These are phyloP conservation scores for Pristionchus entomophagus DNA, from an alignment of 2,888 invertebrate genomes.

Conservation along the genomic window DNA sequence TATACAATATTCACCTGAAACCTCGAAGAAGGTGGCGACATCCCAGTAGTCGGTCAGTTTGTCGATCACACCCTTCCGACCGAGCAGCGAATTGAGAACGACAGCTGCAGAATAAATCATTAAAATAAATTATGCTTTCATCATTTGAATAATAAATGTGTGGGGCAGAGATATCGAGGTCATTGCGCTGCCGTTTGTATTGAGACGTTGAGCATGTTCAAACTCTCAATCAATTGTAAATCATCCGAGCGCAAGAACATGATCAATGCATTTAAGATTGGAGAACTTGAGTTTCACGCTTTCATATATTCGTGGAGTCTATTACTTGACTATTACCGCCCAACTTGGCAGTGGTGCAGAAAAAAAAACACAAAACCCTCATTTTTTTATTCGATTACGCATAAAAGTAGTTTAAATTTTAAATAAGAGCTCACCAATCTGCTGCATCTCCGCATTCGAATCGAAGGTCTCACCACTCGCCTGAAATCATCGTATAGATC, in stretches of 20 bases:
- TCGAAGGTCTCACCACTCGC: constrained; percentile 96
- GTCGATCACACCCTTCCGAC: constrained; percentile 94
- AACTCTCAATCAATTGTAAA: too few species aligned
- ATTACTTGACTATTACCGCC: too few species aligned
- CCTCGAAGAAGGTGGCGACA: constrained; percentile 84
- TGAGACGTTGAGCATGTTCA: too few species aligned
- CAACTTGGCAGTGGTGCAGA: not conserved
- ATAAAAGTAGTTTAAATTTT: not conserved
- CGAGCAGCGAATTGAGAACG: constrained; percentile 95
- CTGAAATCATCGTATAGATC: not conserved
- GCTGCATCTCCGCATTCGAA: constrained; percentile 77
- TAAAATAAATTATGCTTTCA: constrained; percentile 22
- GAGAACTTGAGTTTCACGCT: too few species aligned
- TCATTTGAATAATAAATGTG: too few species aligned
- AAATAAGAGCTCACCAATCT: constrained; percentile 80
- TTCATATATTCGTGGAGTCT: too few species aligned
- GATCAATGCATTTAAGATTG: too few species aligned
- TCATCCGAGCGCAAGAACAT: too few species aligned
- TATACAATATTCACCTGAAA: constrained; percentile 45
- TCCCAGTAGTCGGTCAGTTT: constrained; percentile 98
- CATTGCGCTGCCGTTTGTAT: too few species aligned
- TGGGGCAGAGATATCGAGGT: too few species aligned
- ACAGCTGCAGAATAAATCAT: constrained; percentile 86
- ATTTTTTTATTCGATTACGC: too few species aligned
- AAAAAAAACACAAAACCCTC: too few species aligned